Base-by-base conservation (phyloP, 2,888 invertebrate genomes). In the Diaperis boleti region DNA sequence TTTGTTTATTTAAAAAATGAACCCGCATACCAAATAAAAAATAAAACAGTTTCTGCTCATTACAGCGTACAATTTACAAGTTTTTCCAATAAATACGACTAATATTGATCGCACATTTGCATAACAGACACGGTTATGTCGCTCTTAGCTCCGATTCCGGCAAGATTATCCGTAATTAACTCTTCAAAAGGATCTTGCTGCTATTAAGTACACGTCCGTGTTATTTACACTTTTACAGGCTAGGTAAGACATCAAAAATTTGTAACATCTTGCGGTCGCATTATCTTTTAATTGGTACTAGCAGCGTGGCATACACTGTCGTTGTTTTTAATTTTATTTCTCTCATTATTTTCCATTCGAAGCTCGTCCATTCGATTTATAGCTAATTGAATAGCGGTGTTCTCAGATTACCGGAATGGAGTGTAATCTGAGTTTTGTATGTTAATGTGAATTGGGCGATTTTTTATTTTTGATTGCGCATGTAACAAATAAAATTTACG, bases 351-450 rank as follows among this genome's bases (percentile, higher is more conserved):
- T 64, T 10, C 56, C 56, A 56, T 56, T 56, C 59, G 35, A 37
- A 56, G 29, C 56, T 54, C 62, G 59, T 61, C 39, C 49, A 64
- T 62, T 65, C 67, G 59, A 65, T 62, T 62, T 60, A 55, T 49
- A 61, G 57, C 66, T 68, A 69, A 69, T 69, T 69, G 69, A 69
- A 68, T 68, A 65, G 52, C 66, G 67, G 47, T 69, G 69, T 69
- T 63, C 44, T 56, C 55, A 35, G 65, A 67, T 67, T 65, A 67
- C 56, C 45, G 42, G 65, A 66, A 66, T 59, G 59, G 64, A 59
- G 55, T 39, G 62, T 59, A 63, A 64, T 67, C 62, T 56, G 52
- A 49, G 62, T 62, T 64, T 62, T 56, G 62, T 62, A 62, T 57
- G 64, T 59, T 59, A 60, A 64, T 56, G 45, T 49, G 41, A 1